Evolutionary conservation across 2,797 vertebrate species (phyloP), one percentile per base, ranked within the genome.

Genomic region (Steatocranus sp.): DNA sequence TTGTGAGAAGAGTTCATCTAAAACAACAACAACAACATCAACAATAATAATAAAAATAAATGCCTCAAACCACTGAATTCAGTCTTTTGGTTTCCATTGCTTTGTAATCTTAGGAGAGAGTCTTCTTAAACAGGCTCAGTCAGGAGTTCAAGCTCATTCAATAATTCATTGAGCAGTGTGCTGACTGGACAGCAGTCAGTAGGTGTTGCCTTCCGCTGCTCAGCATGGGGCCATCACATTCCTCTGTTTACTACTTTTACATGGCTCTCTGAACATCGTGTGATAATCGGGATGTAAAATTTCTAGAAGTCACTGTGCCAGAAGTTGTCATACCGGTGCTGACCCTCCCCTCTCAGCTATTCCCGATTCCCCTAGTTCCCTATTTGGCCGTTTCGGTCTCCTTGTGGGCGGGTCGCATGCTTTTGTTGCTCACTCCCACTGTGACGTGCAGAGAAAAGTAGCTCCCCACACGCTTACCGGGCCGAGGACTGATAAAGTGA

Each of bases 401-500:
- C 5, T 2, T 15, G 83, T 91, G 91, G 90, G 92, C 86, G 92
- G 48, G 80, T 6, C 8, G n/a, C 25, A 6, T 34, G 11, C 7
- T 20, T 30, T 12, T 3, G n/a, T 11, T 2, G 23, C 10, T 4
- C 90, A 79, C 89, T 74, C 88, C 86, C 87, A 76, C 43, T 68
- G 30, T 92, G 93, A 94, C 92, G 92, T 81, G 6, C 17, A 2
- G 83, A 88, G 79, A 79, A 46, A 77, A 85, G 81, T 80, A 73
- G 11, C 5, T 23, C 1, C 75, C 43, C 20, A 5, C 17, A 30
- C 17, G 9, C 25, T 30, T 14, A 83, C 63, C 23, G 70, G 56
- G 8, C 23, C 27, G 58, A 49, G 5, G 48, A 11, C 15, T 8
- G 48, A 76, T 27, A 79, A 75, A 48, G 80, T 6, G 82, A 68